These are phyloP conservation scores for Tetrapedia diversipes DNA, from an alignment of 2,888 invertebrate genomes.

Conservation along the genomic window DNA sequence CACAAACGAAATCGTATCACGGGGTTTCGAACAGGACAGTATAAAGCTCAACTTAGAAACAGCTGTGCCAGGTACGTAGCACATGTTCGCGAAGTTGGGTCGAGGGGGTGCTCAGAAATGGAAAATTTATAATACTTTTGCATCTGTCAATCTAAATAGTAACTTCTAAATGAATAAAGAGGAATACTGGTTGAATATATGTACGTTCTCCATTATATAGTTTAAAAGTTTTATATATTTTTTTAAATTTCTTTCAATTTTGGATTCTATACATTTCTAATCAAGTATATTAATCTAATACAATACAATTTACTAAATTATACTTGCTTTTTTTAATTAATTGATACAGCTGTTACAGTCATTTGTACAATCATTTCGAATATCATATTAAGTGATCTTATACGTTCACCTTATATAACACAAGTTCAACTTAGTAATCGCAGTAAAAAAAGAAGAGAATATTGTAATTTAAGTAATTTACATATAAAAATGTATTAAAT, in stretches of 20 bases:
- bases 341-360: not conserved
- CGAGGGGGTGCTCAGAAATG: not conserved
- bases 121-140: slow-evolving; percentile 9
- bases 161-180: no score
- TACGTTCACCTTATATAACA: not conserved
- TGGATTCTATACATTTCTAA: not conserved
- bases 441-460: not conserved
- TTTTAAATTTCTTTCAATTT: not conserved
- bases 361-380: not conserved
- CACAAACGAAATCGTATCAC: slow-evolving; percentile 48
- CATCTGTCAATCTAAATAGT: not conserved
- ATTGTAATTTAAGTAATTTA: not conserved
- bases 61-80: slow-evolving; percentile 81
- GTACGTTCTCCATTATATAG: not conserved
- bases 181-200: no score
- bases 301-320: not conserved
- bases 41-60: slow-evolving; percentile 81
- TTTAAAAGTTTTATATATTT: not conserved
- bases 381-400: not conserved
- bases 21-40: slow-evolving; percentile 71
- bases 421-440: not conserved
- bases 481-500: not conserved
- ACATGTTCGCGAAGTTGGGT: not conserved
- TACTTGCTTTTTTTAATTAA: not conserved
- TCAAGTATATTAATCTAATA: no score